Conservation (phyloP, 2,888 invertebrate species). For the Barypeithes pellucidus region DNA sequence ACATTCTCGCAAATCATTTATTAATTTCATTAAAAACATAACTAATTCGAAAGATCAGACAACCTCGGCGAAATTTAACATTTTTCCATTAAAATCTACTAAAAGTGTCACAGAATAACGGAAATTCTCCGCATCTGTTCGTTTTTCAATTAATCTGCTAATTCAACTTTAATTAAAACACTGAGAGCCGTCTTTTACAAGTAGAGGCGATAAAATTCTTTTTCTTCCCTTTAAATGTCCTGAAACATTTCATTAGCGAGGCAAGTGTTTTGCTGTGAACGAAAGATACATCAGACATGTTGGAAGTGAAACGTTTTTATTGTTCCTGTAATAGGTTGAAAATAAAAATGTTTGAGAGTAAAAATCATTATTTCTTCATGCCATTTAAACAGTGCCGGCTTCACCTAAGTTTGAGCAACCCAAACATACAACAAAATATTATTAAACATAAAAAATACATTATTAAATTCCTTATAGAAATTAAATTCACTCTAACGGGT, state of each 20-base stretch:
- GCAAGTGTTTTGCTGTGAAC: slow-evolving; percentile 25
- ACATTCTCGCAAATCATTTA: background rate
- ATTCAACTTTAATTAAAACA: slow-evolving; percentile 42
- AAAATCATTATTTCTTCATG: too few relatives aligned
- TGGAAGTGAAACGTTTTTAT: background rate
- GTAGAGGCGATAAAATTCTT: slow-evolving; percentile 31
- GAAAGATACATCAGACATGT: slow-evolving; percentile 22
- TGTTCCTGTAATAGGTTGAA: background rate
- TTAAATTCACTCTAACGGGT: too few relatives aligned
- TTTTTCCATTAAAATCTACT: slow-evolving; percentile 14
- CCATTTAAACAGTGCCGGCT: too few relatives aligned
- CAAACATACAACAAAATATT: too few relatives aligned
- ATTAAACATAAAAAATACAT: too few relatives aligned
- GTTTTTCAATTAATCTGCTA: slow-evolving; percentile 41
- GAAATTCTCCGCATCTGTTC: slow-evolving; percentile 36
- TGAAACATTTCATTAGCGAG: slow-evolving; percentile 30
- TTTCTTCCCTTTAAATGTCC: slow-evolving; percentile 21
- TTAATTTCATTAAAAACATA: slow-evolving; percentile 12
- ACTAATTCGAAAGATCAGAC: background rate
- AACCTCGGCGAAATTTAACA: background rate
- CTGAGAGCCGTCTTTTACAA: slow-evolving; percentile 34
- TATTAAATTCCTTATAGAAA: too few relatives aligned
- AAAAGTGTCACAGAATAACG: slow-evolving; percentile 16
- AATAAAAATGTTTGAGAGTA: too few relatives aligned
- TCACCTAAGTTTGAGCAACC: too few relatives aligned